Conservation (phyloP, 2,113 vertebrate species). For the Notarius quadriscutis region DNA sequence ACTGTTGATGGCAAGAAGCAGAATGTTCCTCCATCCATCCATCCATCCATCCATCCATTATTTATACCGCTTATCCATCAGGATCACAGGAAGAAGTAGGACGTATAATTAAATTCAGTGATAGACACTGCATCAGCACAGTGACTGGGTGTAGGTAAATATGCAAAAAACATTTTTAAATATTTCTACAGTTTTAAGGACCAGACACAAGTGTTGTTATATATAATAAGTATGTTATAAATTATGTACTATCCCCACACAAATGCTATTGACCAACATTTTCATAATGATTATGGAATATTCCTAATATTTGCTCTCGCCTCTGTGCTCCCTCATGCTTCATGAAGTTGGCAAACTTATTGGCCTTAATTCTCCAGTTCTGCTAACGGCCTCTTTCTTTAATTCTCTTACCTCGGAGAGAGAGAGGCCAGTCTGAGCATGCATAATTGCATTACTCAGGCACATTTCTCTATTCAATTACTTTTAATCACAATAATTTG, state of each 20-base stretch:
- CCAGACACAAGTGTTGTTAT: not conserved
- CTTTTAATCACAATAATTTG: constrained; percentile 55
- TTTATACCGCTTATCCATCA: too few relatives aligned
- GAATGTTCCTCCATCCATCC: too few relatives aligned
- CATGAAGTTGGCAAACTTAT: constrained; percentile 54
- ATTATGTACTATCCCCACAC: not conserved
- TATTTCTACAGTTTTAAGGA: not conserved
- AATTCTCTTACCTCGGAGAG: constrained; percentile 6
- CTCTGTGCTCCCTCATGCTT: constrained; percentile 37
- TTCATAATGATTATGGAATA: not conserved
- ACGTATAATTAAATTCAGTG: constrained; percentile 66
- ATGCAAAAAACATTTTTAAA: constrained; percentile 27
- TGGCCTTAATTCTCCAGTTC: constrained; percentile 43
- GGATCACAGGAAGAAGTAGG: constrained; percentile 43
- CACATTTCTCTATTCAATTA: constrained; percentile 58
- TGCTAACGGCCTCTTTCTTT: constrained; percentile 14
- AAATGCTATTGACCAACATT: not conserved
- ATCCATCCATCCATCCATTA: too few relatives aligned
- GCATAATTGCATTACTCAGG: constrained; percentile 52
- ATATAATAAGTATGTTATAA: not conserved
- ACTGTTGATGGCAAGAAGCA: constrained; percentile 39
- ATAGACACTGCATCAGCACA: constrained; percentile 56
- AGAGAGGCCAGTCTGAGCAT: constrained; percentile 26
- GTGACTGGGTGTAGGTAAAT: constrained; percentile 45
- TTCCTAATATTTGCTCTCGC: not conserved